phyloP scores from a whole-genome alignment of 2,888 invertebrate genomes.

The Drosophila greeni region DNA sequence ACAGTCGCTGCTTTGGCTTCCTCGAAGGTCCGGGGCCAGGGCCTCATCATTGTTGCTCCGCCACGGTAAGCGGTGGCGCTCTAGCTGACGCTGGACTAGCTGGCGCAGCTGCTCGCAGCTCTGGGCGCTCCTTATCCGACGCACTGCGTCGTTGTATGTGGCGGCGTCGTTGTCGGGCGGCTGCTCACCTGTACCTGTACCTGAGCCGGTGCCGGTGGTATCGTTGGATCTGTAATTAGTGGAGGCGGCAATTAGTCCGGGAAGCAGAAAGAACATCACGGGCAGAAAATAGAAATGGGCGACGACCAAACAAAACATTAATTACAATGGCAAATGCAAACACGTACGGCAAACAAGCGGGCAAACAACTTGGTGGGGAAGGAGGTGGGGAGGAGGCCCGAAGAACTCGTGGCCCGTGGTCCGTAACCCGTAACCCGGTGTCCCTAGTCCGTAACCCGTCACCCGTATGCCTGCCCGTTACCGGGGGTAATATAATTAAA shows the following conservation, averaged over 20 bases:
- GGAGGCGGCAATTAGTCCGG: constrained; percentile 24
- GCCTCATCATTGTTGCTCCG: constrained; percentile 8
- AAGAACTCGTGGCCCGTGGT: neutral
- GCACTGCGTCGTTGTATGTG: constrained; percentile 70
- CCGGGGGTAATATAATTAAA: constrained; percentile 33
- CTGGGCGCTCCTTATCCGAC: constrained; percentile 67
- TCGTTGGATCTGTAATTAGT: constrained; percentile 72
- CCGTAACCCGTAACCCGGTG: constrained; percentile 1
- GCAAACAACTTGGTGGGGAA: constrained; percentile 8
- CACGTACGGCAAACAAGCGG: constrained; percentile 37
- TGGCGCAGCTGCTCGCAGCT: constrained; percentile 64
- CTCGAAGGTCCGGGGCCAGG: neutral
- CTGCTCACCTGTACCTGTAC: constrained; percentile 32
- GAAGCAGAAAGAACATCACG: neutral
- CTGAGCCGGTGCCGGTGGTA: constrained; percentile 41
- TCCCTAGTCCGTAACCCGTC: constrained; percentile 2
- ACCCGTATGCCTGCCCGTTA: constrained; percentile 4
- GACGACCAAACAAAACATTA: constrained; percentile 56
- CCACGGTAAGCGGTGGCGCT: constrained; percentile 1
- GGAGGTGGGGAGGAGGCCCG: neutral
- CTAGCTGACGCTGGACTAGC: constrained; percentile 61
- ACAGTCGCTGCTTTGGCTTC: constrained; percentile 30
- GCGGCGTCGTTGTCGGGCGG: constrained; percentile 43
- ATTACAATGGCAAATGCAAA: constrained; percentile 59
- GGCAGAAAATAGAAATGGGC: constrained; percentile 23